These are phyloP conservation scores for Porphyrio hochstetteri DNA, from an alignment of 2,113 vertebrate species.

Conservation along the genomic window DNA sequence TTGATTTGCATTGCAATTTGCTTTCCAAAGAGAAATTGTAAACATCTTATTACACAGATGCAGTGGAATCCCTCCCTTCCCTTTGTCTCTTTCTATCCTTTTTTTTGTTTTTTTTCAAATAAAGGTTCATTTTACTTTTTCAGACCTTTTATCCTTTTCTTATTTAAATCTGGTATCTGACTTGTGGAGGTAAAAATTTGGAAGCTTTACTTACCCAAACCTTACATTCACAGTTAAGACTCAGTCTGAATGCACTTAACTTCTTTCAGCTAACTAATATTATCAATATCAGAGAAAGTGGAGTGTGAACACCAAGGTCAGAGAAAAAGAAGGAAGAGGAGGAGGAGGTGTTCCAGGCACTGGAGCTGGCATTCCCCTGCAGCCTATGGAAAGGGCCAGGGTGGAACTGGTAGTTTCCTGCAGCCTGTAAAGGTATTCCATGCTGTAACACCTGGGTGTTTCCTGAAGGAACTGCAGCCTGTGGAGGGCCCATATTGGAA, in stretches of 20 bases:
- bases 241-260: neutral
- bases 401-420: neutral
- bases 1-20: neutral
- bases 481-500: neutral
- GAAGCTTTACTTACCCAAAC: fast-evolving
- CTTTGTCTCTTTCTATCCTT: neutral
- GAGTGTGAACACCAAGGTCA: neutral
- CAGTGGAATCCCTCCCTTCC: neutral
- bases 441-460: too few species aligned
- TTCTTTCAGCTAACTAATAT: neutral
- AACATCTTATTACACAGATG: neutral
- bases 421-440: too few species aligned
- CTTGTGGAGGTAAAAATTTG: neutral
- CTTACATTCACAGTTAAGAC: neutral
- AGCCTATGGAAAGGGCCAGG: too few species aligned
- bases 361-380: neutral
- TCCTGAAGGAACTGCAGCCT: too few species aligned
- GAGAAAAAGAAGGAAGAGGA: neutral
- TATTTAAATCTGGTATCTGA: neutral
- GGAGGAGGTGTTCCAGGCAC: neutral
- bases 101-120: neutral
- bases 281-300: neutral
- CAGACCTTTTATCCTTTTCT: neutral
- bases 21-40: neutral
- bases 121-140: neutral